These are phyloP conservation scores for Agrilus biguttatus DNA, from an alignment of 2,888 invertebrate species.

Conservation along the genomic window DNA sequence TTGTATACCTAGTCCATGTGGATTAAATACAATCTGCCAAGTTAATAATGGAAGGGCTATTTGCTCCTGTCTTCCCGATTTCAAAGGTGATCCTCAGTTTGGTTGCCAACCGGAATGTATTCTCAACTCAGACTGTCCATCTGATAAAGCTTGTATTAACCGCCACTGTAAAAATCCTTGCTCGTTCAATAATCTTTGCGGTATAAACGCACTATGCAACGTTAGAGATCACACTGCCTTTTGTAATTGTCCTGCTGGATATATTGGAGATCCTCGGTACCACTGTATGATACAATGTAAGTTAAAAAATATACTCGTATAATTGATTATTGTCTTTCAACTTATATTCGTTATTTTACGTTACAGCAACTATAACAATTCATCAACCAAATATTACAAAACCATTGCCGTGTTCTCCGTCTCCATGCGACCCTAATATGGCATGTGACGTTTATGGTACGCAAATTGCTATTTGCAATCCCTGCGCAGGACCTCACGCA, in stretches of 20 bases:
- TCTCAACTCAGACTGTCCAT: slow-evolving; percentile 68
- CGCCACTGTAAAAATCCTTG: slow-evolving; percentile 65
- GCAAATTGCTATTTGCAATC: slow-evolving; percentile 65
- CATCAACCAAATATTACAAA: slow-evolving; percentile 45
- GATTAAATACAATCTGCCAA: slow-evolving; percentile 64
- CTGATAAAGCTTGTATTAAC: slow-evolving; percentile 60
- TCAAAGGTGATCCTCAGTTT: slow-evolving; percentile 61
- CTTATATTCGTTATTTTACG: neutral
- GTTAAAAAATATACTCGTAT: slow-evolving; percentile 14
- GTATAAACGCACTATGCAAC: slow-evolving; percentile 64
- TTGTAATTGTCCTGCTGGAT: slow-evolving; percentile 63
- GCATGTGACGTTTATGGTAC: slow-evolving; percentile 57
- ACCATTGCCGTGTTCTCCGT: slow-evolving; percentile 50
- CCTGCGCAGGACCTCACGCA: slow-evolving; percentile 55
- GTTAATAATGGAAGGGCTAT: slow-evolving; percentile 53
- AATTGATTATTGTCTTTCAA: slow-evolving; percentile 2
- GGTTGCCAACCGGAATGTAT: slow-evolving; percentile 69
- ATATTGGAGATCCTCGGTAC: slow-evolving; percentile 65
- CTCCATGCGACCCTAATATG: slow-evolving; percentile 56
- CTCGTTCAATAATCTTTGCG: slow-evolving; percentile 53
- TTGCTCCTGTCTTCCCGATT: slow-evolving; percentile 62
- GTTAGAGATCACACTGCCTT: slow-evolving; percentile 72
- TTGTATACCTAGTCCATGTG: slow-evolving; percentile 63
- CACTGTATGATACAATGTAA: slow-evolving; percentile 50
- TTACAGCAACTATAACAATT: slow-evolving; percentile 13